Evolutionary conservation across 2,113 vertebrate genomes (phyloP), one percentile per base, ranked within the genome.

Genomic region (Thinocorus orbignyianus): DNA sequence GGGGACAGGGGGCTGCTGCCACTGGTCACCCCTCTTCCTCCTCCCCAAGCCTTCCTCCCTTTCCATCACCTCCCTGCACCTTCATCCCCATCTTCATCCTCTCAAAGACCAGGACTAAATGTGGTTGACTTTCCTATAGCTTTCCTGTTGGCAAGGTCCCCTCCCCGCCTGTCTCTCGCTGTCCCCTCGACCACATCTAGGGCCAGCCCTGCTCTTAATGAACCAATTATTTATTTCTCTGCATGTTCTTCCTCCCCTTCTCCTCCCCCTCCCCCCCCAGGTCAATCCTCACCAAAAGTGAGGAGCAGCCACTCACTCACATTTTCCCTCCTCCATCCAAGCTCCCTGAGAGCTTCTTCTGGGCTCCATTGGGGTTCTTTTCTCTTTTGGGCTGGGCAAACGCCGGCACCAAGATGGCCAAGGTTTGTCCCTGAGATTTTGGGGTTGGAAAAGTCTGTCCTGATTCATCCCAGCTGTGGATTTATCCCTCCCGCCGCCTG

Each of bases 401-500:
- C 15, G 17, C 81, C 49, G 62, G 72, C 62, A 48, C n/a, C n/a
- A 28, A 48, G 6, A 62, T 42, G 72, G 51, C 61, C 65, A 81
- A 77, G 68, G 46, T 92, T 91, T 86, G 76, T 88, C 90, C 93
- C 85, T 54, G 22, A 2, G 72, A 74, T 33, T 69, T 7, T 1
- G 49, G 15, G 14, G 49, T 82, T 85, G 84, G 87, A 86, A 90
- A 69, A 90, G 94, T 49, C 74, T 77, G 12, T 35, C 68, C 82
- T 94, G 94, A 93, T 93, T 69, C 51, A 81, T 93, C 79, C 92
- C 92, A 90, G 92, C 94, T 95, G 95, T 46, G 58, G 81, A 35
- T 88, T 80, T 72, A 26, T 41, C 88, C 86, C 74, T 93, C 69
- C 92, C 33, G 81, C 91, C 0, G 3, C 55, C 84, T 23, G 48